These are phyloP conservation scores for Noctua fimbriata DNA, from an alignment of 2,888 invertebrate genomes.

Conservation along the genomic window DNA sequence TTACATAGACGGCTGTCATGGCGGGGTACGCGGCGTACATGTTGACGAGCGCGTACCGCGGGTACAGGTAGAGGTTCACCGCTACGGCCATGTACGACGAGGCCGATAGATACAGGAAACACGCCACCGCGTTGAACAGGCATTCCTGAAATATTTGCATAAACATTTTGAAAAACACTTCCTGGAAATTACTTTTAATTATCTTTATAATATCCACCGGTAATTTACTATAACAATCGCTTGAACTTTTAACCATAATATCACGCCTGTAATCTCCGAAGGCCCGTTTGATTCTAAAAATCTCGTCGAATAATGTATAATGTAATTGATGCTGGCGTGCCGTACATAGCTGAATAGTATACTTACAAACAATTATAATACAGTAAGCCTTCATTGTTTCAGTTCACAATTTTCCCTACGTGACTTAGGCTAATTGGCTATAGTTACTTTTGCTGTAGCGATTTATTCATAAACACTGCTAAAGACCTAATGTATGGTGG, in stretches of 20 bases:
- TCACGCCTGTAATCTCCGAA: background rate
- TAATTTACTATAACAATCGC: background rate
- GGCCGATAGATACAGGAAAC: conserved; percentile 94
- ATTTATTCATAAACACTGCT: background rate
- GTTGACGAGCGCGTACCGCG: conserved; percentile 92
- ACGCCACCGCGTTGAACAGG: conserved; percentile 94
- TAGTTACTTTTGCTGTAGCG: background rate
- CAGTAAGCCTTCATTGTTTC: background rate
- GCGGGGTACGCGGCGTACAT: conserved; percentile 97
- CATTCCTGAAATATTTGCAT: conserved; percentile 91
- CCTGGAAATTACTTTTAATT: background rate
- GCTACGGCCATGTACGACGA: conserved; percentile 95
- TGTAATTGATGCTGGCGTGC: too few relatives aligned
- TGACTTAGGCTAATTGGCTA: background rate
- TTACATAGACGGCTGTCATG: conserved; percentile 96
- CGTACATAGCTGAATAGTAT: too few relatives aligned
- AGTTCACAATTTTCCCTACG: background rate
- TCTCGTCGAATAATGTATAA: too few relatives aligned
- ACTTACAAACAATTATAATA: background rate
- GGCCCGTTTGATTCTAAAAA: too few relatives aligned
- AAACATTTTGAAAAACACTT: background rate
- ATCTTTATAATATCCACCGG: background rate
- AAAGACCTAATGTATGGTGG: background rate
- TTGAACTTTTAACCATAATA: background rate
- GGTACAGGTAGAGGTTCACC: conserved; percentile 94